A percentile compares a stretch with the other conserved stretches of the same genome.
Conservation (phyloP, 1,140 invertebrate genomes). For the Saccostrea glomerata region DNA sequence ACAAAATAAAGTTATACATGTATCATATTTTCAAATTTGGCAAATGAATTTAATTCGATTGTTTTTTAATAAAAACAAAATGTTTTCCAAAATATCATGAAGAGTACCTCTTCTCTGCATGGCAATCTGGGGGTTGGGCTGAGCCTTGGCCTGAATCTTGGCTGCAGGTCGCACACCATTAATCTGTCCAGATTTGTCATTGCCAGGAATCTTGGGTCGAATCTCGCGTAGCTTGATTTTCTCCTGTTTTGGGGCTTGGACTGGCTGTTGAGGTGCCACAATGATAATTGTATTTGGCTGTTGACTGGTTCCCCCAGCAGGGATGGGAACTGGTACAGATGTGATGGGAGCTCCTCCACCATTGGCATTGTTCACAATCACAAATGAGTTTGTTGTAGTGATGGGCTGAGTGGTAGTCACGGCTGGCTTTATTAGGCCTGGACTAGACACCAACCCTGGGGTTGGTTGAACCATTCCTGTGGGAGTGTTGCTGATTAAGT, state of each 20-base stretch:
- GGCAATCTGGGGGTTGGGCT: not conserved
- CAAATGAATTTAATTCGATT: not conserved
- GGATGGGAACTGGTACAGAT: conserved; percentile 1
- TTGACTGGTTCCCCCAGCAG: conserved; percentile 17
- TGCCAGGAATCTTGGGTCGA: conserved; percentile 19
- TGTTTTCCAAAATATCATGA: not conserved
- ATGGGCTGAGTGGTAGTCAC: conserved; percentile 12
- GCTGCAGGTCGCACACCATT: not conserved
- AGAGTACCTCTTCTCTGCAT: conserved; percentile 9
- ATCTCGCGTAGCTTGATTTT: conserved; percentile 24
- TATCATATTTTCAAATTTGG: not conserved
- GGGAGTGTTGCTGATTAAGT: not conserved
- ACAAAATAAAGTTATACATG: not conserved
- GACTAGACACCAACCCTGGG: not conserved
- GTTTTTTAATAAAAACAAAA: not conserved
- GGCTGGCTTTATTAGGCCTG: not conserved
- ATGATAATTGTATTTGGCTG: conserved; percentile 31
- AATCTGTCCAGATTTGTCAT: not conserved
- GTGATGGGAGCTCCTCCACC: not conserved
- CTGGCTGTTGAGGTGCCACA: conserved; percentile 36
- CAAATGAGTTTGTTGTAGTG: conserved; percentile 33
- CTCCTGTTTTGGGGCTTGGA: not conserved
- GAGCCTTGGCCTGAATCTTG: conserved; percentile 5
- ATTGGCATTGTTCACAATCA: not conserved
- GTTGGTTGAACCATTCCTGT: not conserved